These are phyloP conservation scores for Meloidogyne exigua DNA, from an alignment of 1,140 invertebrate species.

Conservation along the genomic window DNA sequence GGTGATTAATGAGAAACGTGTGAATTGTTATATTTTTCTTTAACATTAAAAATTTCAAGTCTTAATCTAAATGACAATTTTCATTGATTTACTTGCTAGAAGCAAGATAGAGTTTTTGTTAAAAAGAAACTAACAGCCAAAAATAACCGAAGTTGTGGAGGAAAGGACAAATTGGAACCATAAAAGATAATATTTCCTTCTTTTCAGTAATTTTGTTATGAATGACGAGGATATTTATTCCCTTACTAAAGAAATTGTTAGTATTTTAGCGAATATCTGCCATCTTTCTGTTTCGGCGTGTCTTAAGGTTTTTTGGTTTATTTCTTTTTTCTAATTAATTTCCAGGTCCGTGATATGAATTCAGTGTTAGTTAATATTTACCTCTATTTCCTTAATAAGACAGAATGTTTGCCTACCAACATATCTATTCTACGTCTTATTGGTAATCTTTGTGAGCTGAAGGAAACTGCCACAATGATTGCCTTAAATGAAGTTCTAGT, in stretches of 20 bases:
- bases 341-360: not conserved
- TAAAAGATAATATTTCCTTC: not conserved
- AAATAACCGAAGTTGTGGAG: no score
- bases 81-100: no score
- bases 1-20: no score
- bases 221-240: not conserved
- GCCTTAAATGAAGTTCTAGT: not conserved
- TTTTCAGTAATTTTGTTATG: not conserved
- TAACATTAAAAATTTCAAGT: no score
- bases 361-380: not conserved
- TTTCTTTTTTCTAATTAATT: not conserved
- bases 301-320: not conserved
- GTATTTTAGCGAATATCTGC: constrained; percentile 8
- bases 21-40: no score
- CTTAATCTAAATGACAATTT: no score
- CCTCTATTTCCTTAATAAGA: not conserved
- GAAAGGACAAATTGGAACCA: no score
- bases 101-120: no score
- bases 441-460: not conserved
- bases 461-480: constrained; percentile 4
- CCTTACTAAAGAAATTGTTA: not conserved
- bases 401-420: not conserved
- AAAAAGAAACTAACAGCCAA: no score
- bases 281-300: constrained; percentile 5
- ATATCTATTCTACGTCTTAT: not conserved